phyloP scores from a whole-genome alignment of 64 coral and sea anemone genomes.

The Montipora sp. region DNA sequence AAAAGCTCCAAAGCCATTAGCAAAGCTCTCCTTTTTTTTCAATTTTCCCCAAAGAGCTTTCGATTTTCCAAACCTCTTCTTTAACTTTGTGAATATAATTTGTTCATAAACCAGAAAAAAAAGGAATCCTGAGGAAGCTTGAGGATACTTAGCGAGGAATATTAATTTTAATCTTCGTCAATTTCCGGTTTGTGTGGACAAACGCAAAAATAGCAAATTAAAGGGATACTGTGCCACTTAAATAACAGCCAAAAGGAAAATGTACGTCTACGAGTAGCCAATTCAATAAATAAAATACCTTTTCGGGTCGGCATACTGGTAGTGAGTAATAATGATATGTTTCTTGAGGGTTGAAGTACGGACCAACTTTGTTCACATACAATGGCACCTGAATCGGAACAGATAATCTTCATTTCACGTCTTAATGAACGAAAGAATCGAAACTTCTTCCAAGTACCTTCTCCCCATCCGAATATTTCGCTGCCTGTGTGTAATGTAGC shows the following conservation, averaged over 20 bases:
- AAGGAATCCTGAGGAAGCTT: too few relatives aligned
- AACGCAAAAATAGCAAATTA: too few relatives aligned
- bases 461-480: constrained; percentile 34
- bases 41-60: too few relatives aligned
- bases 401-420: not conserved
- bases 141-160: too few relatives aligned
- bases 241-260: not conserved
- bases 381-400: constrained; percentile 67
- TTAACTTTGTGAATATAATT: too few relatives aligned
- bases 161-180: too few relatives aligned
- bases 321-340: constrained; percentile 98
- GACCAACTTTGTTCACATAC: constrained; percentile 99
- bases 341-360: constrained; percentile 98
- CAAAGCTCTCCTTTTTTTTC: too few relatives aligned
- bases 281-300: constrained; percentile 64
- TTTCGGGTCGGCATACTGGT: constrained; percentile 88
- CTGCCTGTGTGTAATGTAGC: constrained; percentile 2
- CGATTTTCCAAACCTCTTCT: too few relatives aligned
- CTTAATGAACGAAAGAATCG: not conserved
- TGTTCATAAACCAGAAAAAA: too few relatives aligned
- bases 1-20: too few relatives aligned
- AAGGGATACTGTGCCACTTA: too few relatives aligned
- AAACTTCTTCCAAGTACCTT: constrained; percentile 5
- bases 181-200: too few relatives aligned
- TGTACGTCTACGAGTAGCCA: not conserved